These are phyloP conservation scores for Musca vetustissima DNA, from an alignment of 1,140 invertebrate species.

Conservation along the genomic window DNA sequence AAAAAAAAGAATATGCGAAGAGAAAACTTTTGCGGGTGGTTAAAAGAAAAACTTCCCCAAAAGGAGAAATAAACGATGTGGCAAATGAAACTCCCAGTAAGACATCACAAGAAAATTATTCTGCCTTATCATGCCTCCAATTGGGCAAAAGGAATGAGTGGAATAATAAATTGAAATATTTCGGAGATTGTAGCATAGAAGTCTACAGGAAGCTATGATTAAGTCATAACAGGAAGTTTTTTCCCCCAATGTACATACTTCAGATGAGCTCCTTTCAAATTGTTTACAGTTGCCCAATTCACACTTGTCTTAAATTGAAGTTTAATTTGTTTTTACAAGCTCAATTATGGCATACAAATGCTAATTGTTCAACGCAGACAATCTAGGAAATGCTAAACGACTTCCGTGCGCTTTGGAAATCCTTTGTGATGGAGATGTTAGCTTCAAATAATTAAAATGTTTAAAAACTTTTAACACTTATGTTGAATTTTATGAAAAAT, in stretches of 20 bases:
- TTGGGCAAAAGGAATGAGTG: background rate
- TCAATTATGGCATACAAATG: conserved; percentile 28
- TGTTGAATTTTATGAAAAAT: no score
- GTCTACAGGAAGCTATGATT: conserved; percentile 24
- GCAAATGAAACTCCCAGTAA: no score
- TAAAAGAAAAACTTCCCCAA: background rate
- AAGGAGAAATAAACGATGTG: no score
- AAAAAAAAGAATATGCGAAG: background rate
- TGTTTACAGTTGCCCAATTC: background rate
- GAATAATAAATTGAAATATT: background rate
- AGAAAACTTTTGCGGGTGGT: background rate
- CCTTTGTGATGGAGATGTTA: no score
- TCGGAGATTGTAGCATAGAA: background rate
- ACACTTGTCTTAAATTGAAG: conserved; percentile 26
- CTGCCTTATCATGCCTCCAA: conserved; percentile 7
- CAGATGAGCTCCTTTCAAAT: no score
- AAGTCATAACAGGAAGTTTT: conserved; percentile 22
- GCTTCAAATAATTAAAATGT: no score
- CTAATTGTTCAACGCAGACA: background rate
- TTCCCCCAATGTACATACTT: no score
- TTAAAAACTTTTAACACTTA: no score
- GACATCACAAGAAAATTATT: background rate
- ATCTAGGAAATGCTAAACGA: no score
- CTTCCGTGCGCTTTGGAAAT: no score
- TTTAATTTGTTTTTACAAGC: conserved; percentile 31